A percentile compares a stretch with the other conserved stretches of the same genome.
These are phyloP conservation scores for Patagioenas fasciata DNA, from an alignment of 2,113 vertebrate species.

Conservation along the genomic window DNA sequence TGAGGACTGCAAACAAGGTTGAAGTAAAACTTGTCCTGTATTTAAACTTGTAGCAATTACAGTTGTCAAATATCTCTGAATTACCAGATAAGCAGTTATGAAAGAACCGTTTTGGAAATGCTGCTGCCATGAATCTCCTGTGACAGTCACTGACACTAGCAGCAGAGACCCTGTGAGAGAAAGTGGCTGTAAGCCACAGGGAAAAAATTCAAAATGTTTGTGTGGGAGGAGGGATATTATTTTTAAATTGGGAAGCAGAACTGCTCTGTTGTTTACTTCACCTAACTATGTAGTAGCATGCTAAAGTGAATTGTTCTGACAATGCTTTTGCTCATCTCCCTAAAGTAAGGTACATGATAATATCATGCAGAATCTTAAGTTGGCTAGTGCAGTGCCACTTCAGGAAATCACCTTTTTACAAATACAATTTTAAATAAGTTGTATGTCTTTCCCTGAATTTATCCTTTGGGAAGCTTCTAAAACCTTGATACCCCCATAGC, in stretches of 20 bases:
- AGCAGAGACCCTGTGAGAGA: not conserved
- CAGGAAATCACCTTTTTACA: not conserved
- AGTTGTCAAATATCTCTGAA: not conserved
- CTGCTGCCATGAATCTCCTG: not conserved
- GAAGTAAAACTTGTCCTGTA: not conserved
- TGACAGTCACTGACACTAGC: not conserved
- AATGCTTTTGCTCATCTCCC: not conserved
- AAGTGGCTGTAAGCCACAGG: not conserved
- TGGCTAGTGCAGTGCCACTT: not conserved
- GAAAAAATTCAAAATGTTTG: not conserved
- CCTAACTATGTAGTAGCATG: not conserved
- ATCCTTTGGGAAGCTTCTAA: not conserved
- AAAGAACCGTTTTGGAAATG: not conserved
- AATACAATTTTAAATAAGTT: not conserved
- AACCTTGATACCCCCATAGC: not conserved
- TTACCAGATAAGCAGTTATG: not conserved
- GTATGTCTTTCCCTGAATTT: not conserved
- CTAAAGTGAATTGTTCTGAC: not conserved
- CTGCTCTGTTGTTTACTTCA: not conserved
- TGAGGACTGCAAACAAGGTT: not conserved
- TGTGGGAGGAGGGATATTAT: not conserved
- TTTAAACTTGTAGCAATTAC: not conserved
- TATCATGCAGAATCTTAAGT: not conserved
- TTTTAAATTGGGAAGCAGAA: not conserved
- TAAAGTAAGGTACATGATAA: not conserved